Conservation (phyloP, 2,113 vertebrate species). For the Cavia aperea region DNA sequence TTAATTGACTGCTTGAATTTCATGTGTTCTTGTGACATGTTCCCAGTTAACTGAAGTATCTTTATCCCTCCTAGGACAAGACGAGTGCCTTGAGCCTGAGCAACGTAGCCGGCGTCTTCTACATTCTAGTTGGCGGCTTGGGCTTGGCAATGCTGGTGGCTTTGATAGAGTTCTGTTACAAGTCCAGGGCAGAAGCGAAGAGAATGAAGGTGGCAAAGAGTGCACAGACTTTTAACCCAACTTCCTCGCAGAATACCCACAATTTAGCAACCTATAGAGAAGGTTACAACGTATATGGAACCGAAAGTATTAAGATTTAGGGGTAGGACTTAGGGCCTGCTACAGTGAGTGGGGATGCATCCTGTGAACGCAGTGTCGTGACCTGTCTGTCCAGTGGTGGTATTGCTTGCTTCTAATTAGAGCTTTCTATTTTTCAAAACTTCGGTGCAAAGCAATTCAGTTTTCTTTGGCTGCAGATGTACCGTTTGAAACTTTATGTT, state of each 20-base stretch:
- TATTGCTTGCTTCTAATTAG: slow-evolving; percentile 83
- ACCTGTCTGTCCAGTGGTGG: slow-evolving; percentile 88
- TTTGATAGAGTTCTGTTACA: slow-evolving; percentile 99
- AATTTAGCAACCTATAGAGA: slow-evolving; percentile 99
- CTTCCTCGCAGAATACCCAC: slow-evolving; percentile 99
- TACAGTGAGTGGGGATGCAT: slow-evolving; percentile 91
- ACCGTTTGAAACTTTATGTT: slow-evolving; percentile 82
- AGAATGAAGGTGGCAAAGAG: slow-evolving; percentile 99
- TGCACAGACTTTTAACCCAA: slow-evolving; percentile 98
- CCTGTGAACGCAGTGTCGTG: slow-evolving; percentile 86
- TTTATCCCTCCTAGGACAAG: slow-evolving; percentile 91
- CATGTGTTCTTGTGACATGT: slow-evolving; percentile 55
- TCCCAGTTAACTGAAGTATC: slow-evolving; percentile 67
- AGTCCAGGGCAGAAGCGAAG: slow-evolving; percentile 99
- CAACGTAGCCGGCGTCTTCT: slow-evolving; percentile 99
- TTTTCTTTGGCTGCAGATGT: slow-evolving; percentile 92
- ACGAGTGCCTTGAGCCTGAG: slow-evolving; percentile 99
- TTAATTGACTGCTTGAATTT: slow-evolving; percentile 37
- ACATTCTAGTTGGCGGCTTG: slow-evolving; percentile 99
- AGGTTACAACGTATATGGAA: slow-evolving; percentile 99
- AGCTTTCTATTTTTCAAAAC: slow-evolving; percentile 81
- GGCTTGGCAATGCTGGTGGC: slow-evolving; percentile 99
- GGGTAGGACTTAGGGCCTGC: slow-evolving; percentile 98
- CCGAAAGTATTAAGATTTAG: slow-evolving; percentile 99
- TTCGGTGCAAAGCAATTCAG: slow-evolving; percentile 83